Percentiles rank a stretch among this genome's conserved stretches.
phyloP scores from a whole-genome alignment of 2,113 vertebrate species.

The Chloebia gouldiae region DNA sequence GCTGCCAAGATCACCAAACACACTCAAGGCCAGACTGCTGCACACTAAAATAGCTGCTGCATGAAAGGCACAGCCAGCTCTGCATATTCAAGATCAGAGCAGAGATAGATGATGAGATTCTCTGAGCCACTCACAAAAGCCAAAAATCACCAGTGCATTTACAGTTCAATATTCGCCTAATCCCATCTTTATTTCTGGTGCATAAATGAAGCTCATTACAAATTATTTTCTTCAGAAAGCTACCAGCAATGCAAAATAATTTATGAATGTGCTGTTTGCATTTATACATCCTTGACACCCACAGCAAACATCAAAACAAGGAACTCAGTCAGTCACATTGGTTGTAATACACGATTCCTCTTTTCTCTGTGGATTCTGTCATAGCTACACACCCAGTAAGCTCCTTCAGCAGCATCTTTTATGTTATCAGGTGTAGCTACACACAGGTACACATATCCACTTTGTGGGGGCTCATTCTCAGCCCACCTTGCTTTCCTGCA shows the following conservation, averaged over 20 bases:
- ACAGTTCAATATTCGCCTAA: constrained; percentile 67
- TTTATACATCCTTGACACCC: constrained; percentile 59
- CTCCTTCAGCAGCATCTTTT: neutral
- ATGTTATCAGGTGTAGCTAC: neutral
- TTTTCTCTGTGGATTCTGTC: neutral
- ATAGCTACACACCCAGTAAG: neutral
- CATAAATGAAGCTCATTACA: constrained; percentile 65
- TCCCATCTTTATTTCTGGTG: constrained; percentile 56
- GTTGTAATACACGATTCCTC: constrained; percentile 22
- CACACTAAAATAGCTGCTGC: constrained; percentile 44
- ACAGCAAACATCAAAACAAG: constrained; percentile 64
- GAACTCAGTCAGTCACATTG: constrained; percentile 34
- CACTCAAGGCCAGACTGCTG: constrained; percentile 17
- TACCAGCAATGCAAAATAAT: constrained; percentile 53
- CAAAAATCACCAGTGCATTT: constrained; percentile 56
- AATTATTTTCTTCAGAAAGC: constrained; percentile 63
- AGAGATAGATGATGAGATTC: constrained; percentile 57
- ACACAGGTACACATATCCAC: neutral
- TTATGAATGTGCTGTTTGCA: constrained; percentile 54
- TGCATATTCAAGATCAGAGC: constrained; percentile 57
- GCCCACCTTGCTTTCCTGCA: neutral
- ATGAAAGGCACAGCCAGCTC: constrained; percentile 51
- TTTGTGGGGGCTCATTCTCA: neutral
- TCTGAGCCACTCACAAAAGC: constrained; percentile 37
- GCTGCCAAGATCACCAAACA: neutral